Evolutionary conservation across 2,113 vertebrate species (phyloP), one percentile per base, ranked within the genome.

Genomic region (Sialia sialis): DNA sequence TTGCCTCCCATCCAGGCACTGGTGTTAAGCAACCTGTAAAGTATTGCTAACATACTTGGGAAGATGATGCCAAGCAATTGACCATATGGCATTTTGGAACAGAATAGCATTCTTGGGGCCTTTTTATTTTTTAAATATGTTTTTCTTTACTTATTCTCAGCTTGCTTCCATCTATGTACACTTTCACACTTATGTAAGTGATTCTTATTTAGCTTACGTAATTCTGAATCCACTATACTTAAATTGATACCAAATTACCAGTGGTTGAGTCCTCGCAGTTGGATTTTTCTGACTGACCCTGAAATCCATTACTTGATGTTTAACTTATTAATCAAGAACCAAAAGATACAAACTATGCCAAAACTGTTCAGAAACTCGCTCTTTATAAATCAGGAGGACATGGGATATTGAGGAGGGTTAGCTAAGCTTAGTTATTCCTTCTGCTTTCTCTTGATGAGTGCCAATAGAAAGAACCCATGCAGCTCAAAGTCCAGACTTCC

Each of bases 21-120:
- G 60, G 74, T 89, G 54, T 63, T 68, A 83, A 73, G 58, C 70
- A 60, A 88, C 86, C 38, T 91, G 77, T 54, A 62, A 78, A 83
- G 67, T 59, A 70, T 13, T 52, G 75, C 75, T 73, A 79, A 34
- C 54, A 27, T 38, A 19, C 43, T 69, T 18, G 9, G 64, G 82
- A 77, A 93, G 74, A 68, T 14, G 76, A 95, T 48, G 74, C 66
- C 91, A 92, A 90, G 54, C 74, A 91, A 85, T 36, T 54, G 90
- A 36, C 77, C 81, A 87, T 79, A 81, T 88, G 81, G 91, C 74
- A 83, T 87, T 93, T 84, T 91, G 84, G 88, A 95, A 84, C 46
- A 74, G 36, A 89, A 94, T 13, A 41, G 23, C 30, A 67, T 84
- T 79, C 78, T 23, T 44, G 14, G 22, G 34, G 13, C 15, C 39